These are phyloP conservation scores for Trochalopteron elliotii DNA, from an alignment of 2,113 vertebrate species.

Conservation along the genomic window DNA sequence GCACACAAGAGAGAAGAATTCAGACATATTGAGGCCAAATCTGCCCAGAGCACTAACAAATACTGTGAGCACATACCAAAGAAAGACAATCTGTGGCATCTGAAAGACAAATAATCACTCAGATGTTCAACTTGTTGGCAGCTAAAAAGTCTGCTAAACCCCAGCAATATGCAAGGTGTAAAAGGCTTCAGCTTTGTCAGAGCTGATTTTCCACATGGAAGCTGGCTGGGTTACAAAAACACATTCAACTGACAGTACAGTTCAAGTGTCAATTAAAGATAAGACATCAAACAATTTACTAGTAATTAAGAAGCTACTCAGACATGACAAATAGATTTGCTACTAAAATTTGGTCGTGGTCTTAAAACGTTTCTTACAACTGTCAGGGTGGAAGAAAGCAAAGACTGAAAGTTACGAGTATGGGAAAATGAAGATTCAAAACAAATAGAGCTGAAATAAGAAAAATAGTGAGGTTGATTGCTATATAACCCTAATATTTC, in stretches of 20 bases:
- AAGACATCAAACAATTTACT: conserved; percentile 21
- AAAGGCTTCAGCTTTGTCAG: neutral
- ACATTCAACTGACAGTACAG: conserved; percentile 34
- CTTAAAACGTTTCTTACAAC: neutral
- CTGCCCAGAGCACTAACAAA: neutral
- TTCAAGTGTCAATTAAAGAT: conserved; percentile 51
- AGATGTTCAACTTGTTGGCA: neutral
- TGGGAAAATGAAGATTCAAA: neutral
- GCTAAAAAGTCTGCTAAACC: neutral
- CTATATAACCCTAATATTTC: neutral
- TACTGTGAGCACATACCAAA: neutral
- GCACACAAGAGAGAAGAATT: neutral
- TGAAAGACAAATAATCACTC: neutral
- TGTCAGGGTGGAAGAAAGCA: neutral
- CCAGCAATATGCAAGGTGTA: neutral
- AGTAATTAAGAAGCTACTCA: conserved; percentile 20
- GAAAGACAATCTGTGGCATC: neutral
- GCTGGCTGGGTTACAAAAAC: conserved; percentile 23
- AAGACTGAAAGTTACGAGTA: neutral
- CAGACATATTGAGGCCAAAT: neutral
- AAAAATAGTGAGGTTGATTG: neutral
- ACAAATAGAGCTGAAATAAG: neutral
- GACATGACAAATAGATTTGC: neutral
- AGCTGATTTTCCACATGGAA: neutral
- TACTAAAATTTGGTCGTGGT: neutral